These are phyloP conservation scores for Epicampocera succincta DNA, from an alignment of 2,888 invertebrate species.

Conservation along the genomic window DNA sequence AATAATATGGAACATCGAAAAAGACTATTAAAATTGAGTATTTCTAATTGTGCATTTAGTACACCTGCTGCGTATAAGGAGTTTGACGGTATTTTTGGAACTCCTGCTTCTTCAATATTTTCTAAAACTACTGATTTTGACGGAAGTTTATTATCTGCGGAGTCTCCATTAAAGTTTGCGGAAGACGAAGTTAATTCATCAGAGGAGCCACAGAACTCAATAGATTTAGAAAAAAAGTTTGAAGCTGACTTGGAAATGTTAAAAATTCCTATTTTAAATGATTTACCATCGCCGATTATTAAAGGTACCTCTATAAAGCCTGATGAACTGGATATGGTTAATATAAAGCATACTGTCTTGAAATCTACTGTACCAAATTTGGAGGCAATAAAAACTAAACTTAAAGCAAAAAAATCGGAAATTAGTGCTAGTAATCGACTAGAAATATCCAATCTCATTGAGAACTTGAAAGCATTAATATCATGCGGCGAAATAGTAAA, in stretches of 20 bases:
- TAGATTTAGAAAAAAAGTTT: slow-evolving; percentile 73
- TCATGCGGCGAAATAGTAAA: slow-evolving; percentile 67
- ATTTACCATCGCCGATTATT: slow-evolving; percentile 69
- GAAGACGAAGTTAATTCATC: slow-evolving; percentile 73
- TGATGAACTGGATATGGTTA: not conserved
- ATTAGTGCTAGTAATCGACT: slow-evolving; percentile 67
- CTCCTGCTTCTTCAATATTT: slow-evolving; percentile 67
- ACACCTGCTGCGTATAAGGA: slow-evolving; percentile 68
- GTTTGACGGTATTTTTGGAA: slow-evolving; percentile 22
- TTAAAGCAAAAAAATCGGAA: slow-evolving; percentile 64
- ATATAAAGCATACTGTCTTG: not conserved
- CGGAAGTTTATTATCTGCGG: slow-evolving; percentile 69
- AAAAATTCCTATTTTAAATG: slow-evolving; percentile 73
- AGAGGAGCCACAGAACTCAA: slow-evolving; percentile 65
- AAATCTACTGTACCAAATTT: slow-evolving; percentile 45
- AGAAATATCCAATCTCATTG: slow-evolving; percentile 71
- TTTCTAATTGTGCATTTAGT: slow-evolving; percentile 73
- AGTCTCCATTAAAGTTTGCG: slow-evolving; percentile 71
- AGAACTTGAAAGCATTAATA: slow-evolving; percentile 72
- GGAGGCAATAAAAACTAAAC: slow-evolving; percentile 63
- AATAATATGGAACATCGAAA: slow-evolving; percentile 74
- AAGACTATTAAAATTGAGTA: slow-evolving; percentile 73
- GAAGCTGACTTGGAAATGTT: slow-evolving; percentile 75
- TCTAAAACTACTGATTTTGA: slow-evolving; percentile 69
- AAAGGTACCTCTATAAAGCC: slow-evolving; percentile 1